Evolutionary conservation across 1,140 invertebrate genomes (phyloP), one percentile per base, ranked within the genome.

Genomic region (Microvelia longipes): DNA sequence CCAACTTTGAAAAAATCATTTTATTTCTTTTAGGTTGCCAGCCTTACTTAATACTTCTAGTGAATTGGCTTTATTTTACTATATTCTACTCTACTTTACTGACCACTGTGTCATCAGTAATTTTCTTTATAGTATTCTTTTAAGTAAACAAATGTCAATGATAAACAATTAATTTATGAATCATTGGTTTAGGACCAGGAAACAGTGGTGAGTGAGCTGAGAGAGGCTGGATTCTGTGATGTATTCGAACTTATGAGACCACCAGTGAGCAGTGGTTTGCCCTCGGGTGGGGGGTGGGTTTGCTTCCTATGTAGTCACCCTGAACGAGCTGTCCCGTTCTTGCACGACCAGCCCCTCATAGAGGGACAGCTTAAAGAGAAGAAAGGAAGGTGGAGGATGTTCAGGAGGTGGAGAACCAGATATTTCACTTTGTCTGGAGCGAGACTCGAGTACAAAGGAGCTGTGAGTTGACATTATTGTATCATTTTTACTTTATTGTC

Each of bases 311-410:
- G 94, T 79, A 91, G 92, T 77, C 91, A 94, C 81, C 93, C 93
- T 0, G 93, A 96, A 76, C 85, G 89, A 76, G 90, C 92, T 19
- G 84, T 87, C 25, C 90, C 88, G 2, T 91, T 94, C 77, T 80
- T 94, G 24, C 88, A 86, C 75, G 85, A 85, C 62, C 83, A 86
- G 77, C 89, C 89, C 65, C 88, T 92, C 70, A 90, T 93, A 70
- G 87, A 96, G 83, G 94, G 94, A 0, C 91, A 93, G 78, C 80
- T 97, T 24, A 96, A 96, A 81, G 94, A 97, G 82, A 96, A 96
- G 81, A 95, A 94, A 80, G 93, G 93, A 19, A 86, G 90, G 15
- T 96, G 93, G 93, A 85, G 90, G 75, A 83, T 96, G 67, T 93
- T 96, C 78, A 84, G 90, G 68, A 80, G 93, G 71, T 97, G 94